These are phyloP conservation scores for Mercenaria mercenaria DNA, from an alignment of 1,140 invertebrate species.

Conservation along the genomic window DNA sequence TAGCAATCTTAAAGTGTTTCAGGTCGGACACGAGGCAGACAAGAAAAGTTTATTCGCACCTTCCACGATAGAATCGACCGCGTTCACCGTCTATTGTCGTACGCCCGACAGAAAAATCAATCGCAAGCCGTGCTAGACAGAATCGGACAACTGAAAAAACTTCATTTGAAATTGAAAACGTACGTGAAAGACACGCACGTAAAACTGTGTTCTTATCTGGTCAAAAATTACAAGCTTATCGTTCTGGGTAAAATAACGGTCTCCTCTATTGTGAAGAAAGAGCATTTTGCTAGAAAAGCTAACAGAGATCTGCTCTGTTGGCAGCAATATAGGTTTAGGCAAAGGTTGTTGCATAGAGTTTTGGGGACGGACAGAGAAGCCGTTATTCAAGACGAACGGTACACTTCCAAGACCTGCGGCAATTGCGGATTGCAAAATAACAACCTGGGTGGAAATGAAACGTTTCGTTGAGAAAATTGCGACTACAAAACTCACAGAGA, in stretches of 20 bases:
- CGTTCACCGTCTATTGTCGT: not conserved
- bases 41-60: not conserved
- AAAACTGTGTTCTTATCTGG: too few species aligned
- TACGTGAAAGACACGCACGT: too few species aligned
- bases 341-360: too few species aligned
- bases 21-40: not conserved
- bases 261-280: too few species aligned
- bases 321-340: too few species aligned
- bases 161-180: not conserved
- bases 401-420: not conserved
- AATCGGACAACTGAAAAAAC: not conserved
- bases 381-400: not conserved
- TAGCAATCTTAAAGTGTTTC: not conserved
- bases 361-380: too few species aligned
- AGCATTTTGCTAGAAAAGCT: too few species aligned
- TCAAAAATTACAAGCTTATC: too few species aligned
- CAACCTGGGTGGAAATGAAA: not conserved
- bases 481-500: not conserved
- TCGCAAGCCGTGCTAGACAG: not conserved
- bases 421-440: not conserved
- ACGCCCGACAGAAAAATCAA: not conserved
- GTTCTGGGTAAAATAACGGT: too few species aligned
- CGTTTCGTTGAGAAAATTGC: not conserved
- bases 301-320: too few species aligned
- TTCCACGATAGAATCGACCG: not conserved